Conservation (phyloP, 2,888 invertebrate genomes). For the Orthosia cruda region DNA sequence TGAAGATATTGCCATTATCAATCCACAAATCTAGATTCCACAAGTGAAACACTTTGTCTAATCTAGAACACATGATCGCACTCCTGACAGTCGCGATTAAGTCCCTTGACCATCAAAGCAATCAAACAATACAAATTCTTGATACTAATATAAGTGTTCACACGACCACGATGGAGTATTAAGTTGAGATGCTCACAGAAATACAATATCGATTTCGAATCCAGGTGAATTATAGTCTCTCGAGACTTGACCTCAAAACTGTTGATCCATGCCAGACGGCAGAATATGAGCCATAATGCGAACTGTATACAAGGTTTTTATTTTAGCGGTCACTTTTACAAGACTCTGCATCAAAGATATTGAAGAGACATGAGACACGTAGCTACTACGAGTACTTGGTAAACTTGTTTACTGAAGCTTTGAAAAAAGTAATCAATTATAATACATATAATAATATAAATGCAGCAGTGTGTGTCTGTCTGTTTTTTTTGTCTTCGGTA, state of each 20-base stretch:
- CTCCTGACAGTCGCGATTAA: no score
- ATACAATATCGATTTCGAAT: constrained; percentile 12
- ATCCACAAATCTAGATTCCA: no score
- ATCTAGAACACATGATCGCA: neutral
- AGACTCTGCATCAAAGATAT: no score
- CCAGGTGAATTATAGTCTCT: constrained; percentile 8
- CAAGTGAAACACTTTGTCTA: neutral
- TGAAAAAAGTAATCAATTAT: no score
- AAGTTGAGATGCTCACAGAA: constrained; percentile 11
- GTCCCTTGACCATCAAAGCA: no score
- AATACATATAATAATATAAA: no score
- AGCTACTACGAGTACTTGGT: no score
- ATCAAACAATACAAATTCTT: constrained; percentile 16
- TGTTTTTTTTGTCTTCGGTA: no score
- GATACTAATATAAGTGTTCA: neutral
- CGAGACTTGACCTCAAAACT: constrained; percentile 7
- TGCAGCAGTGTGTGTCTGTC: no score
- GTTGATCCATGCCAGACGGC: neutral
- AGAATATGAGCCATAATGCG: neutral
- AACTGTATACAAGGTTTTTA: neutral
- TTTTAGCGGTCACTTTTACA: neutral
- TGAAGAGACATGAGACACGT: no score
- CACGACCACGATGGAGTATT: neutral
- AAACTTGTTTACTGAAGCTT: no score
- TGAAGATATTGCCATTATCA: no score